Percentiles rank a stretch among this genome's conserved stretches.
These are phyloP conservation scores for Oncorhynchus keta DNA, from an alignment of 2,113 vertebrate genomes.

Conservation along the genomic window DNA sequence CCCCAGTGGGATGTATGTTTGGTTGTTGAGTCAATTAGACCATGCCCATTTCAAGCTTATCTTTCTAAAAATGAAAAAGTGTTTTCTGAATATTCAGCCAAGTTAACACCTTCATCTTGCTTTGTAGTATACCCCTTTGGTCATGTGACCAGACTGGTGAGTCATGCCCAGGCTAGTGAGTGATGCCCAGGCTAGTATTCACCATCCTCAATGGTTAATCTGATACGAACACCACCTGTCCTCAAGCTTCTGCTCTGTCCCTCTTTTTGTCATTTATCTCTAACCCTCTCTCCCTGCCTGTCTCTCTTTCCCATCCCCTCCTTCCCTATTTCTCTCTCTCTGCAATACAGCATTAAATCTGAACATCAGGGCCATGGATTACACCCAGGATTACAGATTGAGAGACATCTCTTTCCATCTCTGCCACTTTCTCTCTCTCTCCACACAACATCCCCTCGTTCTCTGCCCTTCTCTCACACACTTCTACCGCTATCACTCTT, in stretches of 20 bases:
- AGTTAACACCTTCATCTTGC: too few relatives aligned
- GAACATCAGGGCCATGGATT: conserved; percentile 76
- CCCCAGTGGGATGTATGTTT: too few relatives aligned
- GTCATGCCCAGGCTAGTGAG: too few relatives aligned
- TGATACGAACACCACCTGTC: conserved; percentile 16
- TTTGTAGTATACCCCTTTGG: too few relatives aligned
- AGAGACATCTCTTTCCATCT: conserved; percentile 62
- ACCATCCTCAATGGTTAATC: conserved; percentile 33
- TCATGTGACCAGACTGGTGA: too few relatives aligned
- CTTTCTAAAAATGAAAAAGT: too few relatives aligned
- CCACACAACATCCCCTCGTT: conserved; percentile 6
- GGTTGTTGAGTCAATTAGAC: too few relatives aligned
- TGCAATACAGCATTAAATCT: conserved; percentile 74
- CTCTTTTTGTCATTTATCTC: conserved; percentile 56
- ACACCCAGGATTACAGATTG: conserved; percentile 75
- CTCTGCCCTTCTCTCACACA: conserved; percentile 4
- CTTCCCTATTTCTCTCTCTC: conserved; percentile 22
- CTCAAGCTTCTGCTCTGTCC: conserved; percentile 30
- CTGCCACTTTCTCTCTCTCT: conserved; percentile 44
- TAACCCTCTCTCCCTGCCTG: conserved; percentile 12
- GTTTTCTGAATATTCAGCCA: too few relatives aligned
- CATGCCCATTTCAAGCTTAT: too few relatives aligned
- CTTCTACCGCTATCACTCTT: conserved; percentile 21
- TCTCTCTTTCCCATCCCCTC: conserved; percentile 23
- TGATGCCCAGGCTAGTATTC: conserved; percentile 12